Percentiles rank a stretch among this genome's conserved stretches.
Conservation (phyloP, 2,888 invertebrate species). For the Toxonevra muliebris region DNA sequence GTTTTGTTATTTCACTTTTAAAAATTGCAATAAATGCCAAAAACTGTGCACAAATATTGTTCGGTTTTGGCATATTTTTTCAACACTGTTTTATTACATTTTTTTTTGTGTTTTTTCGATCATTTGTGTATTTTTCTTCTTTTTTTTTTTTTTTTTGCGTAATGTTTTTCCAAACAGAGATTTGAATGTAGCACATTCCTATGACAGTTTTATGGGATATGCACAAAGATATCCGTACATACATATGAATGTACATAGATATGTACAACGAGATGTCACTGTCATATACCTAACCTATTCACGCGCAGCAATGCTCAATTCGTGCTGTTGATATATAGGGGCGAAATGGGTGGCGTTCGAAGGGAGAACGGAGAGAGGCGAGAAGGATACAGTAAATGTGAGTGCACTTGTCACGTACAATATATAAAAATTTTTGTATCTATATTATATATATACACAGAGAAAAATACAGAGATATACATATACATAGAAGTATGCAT, state of each 20-base stretch:
- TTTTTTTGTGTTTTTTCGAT: neutral
- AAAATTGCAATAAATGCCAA: neutral
- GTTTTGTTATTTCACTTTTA: neutral
- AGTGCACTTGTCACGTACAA: constrained; percentile 50
- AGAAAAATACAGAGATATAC: too few relatives aligned
- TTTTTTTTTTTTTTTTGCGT: neutral
- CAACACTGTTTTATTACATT: neutral
- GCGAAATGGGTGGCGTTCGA: too few relatives aligned
- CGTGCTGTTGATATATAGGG: neutral
- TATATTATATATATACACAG: neutral
- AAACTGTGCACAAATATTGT: neutral
- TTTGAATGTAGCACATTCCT: constrained; percentile 22
- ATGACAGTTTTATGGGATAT: constrained; percentile 35
- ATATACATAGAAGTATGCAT: too few relatives aligned
- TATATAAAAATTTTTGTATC: constrained; percentile 44
- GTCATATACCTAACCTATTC: constrained; percentile 9
- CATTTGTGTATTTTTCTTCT: neutral
- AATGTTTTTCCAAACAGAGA: neutral
- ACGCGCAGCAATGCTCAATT: neutral
- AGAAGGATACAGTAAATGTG: constrained; percentile 23
- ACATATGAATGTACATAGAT: neutral
- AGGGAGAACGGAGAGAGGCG: too few relatives aligned
- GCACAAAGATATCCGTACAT: neutral
- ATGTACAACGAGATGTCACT: constrained; percentile 12
- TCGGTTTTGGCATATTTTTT: constrained; percentile 1